Percentiles rank a stretch among this genome's conserved stretches.
Evolutionary conservation across 2,113 vertebrate genomes (phyloP).

Genomic region (Spea bombifrons): DNA sequence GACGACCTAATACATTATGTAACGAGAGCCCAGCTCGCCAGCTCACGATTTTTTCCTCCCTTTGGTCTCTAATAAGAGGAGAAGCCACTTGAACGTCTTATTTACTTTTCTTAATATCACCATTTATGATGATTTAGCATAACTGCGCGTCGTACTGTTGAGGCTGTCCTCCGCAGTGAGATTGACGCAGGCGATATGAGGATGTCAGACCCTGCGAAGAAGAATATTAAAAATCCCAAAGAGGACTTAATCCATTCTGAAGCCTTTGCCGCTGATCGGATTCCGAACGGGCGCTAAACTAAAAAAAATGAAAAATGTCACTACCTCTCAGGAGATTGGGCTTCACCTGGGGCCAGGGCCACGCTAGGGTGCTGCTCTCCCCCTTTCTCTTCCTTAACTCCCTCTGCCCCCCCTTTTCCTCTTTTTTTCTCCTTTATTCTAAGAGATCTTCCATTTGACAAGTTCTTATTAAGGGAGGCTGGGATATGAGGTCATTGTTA

Average conservation of each 20-base stretch:
- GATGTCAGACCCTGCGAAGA: not conserved
- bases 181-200: conserved; percentile 11
- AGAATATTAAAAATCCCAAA: conserved; percentile 18
- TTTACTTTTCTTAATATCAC: conserved; percentile 39
- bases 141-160: conserved; percentile 19
- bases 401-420: too few relatives aligned
- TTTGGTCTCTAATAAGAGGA: conserved; percentile 15
- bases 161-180: conserved; percentile 34
- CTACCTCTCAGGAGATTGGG: too few relatives aligned
- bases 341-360: too few relatives aligned
- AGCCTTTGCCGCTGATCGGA: conserved; percentile 15
- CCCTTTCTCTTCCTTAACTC: too few relatives aligned
- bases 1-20: too few relatives aligned
- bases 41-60: not conserved
- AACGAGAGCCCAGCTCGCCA: too few relatives aligned
- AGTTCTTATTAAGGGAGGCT: too few relatives aligned
- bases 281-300: not conserved
- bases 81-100: conserved; percentile 15
- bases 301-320: not conserved
- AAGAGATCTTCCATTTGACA: too few relatives aligned
- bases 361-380: too few relatives aligned
- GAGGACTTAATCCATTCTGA: conserved; percentile 3
- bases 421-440: too few relatives aligned
- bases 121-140: conserved; percentile 40
- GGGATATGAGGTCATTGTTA: too few relatives aligned